Evolutionary conservation across 1,140 invertebrate genomes (phyloP).

Genomic region (Penaeus vannamei): DNA sequence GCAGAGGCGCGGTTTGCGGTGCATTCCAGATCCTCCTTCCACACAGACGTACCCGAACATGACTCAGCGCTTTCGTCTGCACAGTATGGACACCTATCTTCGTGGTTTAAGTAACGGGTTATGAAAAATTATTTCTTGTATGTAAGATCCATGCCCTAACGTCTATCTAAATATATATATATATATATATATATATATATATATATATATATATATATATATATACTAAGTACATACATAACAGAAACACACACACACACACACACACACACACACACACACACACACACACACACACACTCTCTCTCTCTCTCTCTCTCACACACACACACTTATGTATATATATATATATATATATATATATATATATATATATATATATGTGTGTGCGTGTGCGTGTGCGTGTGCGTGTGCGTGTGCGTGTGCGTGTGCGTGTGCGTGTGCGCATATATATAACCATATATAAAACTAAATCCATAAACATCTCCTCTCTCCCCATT

Average conservation of each 20-base stretch:
- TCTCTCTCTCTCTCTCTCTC: too few relatives aligned
- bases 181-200: conserved; percentile 24
- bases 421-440: background rate
- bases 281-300: background rate
- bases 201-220: conserved; percentile 20
- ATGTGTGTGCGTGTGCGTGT: background rate
- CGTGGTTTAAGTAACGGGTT: too few relatives aligned
- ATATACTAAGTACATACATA: background rate
- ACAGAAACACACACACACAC: background rate
- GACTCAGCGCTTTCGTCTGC: too few relatives aligned
- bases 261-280: background rate
- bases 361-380: conserved; percentile 37
- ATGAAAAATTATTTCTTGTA: too few relatives aligned
- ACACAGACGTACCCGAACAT: too few relatives aligned
- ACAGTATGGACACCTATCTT: too few relatives aligned
- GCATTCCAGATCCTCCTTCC: too few relatives aligned
- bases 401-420: background rate
- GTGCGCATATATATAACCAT: background rate
- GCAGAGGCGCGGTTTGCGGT: too few relatives aligned
- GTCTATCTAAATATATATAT: background rate
- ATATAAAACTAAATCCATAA: background rate
- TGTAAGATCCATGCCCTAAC: background rate
- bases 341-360: conserved; percentile 25
- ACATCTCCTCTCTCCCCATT: too few relatives aligned
- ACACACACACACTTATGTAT: background rate